Conservation (phyloP, 2,113 vertebrate species). For the Callionymus lyra region DNA sequence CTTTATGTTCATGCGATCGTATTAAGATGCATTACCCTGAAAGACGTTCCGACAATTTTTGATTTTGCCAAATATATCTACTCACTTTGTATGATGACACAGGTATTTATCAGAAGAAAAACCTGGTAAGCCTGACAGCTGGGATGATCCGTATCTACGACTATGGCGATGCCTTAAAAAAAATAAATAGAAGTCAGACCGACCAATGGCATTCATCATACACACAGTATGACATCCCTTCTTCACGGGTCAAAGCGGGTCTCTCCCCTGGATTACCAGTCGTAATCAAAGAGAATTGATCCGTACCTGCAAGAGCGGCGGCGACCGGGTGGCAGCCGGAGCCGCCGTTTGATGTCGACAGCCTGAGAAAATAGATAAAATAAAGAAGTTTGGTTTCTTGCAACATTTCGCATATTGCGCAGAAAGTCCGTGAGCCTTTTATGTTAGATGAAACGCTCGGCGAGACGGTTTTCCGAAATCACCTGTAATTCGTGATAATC, state of each 20-base stretch:
- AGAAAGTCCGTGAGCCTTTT: constrained; percentile 25
- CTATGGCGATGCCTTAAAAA: constrained; percentile 2
- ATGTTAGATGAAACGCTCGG: constrained; percentile 35
- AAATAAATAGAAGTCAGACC: constrained; percentile 1
- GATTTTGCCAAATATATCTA: too few species aligned
- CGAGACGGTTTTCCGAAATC: constrained; percentile 31
- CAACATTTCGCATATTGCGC: constrained; percentile 28
- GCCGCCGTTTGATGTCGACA: constrained; percentile 30
- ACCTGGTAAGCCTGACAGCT: constrained; percentile 13
- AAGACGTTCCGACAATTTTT: too few species aligned
- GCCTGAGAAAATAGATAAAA: constrained; percentile 24
- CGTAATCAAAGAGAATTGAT: constrained; percentile 40
- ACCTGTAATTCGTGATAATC: constrained; percentile 25
- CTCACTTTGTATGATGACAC: too few species aligned
- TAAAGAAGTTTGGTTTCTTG: constrained; percentile 25
- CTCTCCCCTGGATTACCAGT: constrained; percentile 22
- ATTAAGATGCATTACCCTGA: too few species aligned
- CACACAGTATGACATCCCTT: constrained; percentile 9
- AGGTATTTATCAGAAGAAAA: too few species aligned
- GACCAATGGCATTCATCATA: constrained; percentile 5
- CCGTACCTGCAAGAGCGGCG: constrained; percentile 24
- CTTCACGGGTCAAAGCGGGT: constrained; percentile 21
- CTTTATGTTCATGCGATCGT: too few species aligned
- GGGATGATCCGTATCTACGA: constrained; percentile 7
- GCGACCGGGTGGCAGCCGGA: constrained; percentile 20